Conservation (phyloP, 2,888 invertebrate genomes). For the Polymixis lichenea region DNA sequence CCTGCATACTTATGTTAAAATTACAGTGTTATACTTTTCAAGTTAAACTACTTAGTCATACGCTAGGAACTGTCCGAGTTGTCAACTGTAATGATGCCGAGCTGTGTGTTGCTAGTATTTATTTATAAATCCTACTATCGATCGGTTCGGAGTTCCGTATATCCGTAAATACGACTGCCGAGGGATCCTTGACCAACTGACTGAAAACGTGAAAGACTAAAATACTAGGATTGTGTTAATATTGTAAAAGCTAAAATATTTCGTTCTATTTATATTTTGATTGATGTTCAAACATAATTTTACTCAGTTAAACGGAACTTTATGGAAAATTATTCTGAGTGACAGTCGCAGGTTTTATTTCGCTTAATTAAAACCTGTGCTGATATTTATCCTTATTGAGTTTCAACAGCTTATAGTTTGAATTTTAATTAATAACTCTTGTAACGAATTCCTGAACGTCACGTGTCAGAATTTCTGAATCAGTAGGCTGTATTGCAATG, state of each 20-base stretch:
- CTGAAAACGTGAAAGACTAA: constrained; percentile 61
- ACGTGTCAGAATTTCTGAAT: constrained; percentile 25
- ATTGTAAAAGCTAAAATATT: constrained; percentile 22
- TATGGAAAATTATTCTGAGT: constrained; percentile 25
- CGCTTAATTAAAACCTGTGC: constrained; percentile 46
- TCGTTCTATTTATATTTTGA: constrained; percentile 17
- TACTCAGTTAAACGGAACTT: constrained; percentile 1
- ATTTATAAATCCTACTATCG: constrained; percentile 69
- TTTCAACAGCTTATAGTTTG: constrained; percentile 34
- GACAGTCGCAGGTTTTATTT: constrained; percentile 42
- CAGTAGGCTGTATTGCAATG: background rate
- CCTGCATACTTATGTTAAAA: constrained; percentile 52
- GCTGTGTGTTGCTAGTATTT: constrained; percentile 55
- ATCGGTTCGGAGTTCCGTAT: constrained; percentile 65
- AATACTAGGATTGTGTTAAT: constrained; percentile 42
- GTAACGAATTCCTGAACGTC: constrained; percentile 15
- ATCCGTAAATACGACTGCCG: constrained; percentile 57
- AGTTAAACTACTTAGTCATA: constrained; percentile 59
- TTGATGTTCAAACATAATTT: constrained; percentile 22
- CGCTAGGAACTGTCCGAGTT: constrained; percentile 56
- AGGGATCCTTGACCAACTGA: constrained; percentile 76
- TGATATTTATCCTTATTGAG: constrained; percentile 36
- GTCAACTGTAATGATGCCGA: constrained; percentile 63
- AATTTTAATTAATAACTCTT: constrained; percentile 52
- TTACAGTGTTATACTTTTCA: constrained; percentile 54